Conservation (phyloP, 2,113 vertebrate genomes). For the Grantiella picta region DNA sequence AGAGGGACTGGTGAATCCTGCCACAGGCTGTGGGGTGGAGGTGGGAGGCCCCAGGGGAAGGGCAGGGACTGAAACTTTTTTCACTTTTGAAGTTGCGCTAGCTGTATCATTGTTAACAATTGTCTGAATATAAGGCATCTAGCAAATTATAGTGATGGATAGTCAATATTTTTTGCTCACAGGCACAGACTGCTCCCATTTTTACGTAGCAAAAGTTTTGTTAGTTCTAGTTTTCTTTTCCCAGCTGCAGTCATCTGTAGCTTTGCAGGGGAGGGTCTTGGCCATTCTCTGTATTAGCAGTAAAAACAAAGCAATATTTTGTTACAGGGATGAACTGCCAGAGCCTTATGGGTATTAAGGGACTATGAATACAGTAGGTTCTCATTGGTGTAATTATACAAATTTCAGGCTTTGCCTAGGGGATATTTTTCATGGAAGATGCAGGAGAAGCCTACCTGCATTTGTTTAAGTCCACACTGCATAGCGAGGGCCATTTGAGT, state of each 20-base stretch:
- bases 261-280: neutral
- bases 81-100: neutral
- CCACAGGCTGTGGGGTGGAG: conserved; percentile 17
- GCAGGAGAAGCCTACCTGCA: neutral
- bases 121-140: neutral
- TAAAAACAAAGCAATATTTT: neutral
- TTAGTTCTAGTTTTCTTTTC: neutral
- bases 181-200: neutral
- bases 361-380: neutral
- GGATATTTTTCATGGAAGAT: neutral
- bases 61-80: conserved; percentile 16
- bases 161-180: neutral
- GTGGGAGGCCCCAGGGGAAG: neutral
- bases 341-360: neutral
- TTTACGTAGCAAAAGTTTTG: neutral
- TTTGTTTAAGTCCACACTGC: neutral
- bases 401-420: neutral
- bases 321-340: neutral
- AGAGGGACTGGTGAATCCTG: neutral
- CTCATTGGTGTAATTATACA: conserved; percentile 18
- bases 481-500: neutral
- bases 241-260: neutral
- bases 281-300: neutral
- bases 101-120: neutral
- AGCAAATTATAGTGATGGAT: neutral